Conservation (phyloP, 2,797 vertebrate genomes). For the Acanthopagrus latus region DNA sequence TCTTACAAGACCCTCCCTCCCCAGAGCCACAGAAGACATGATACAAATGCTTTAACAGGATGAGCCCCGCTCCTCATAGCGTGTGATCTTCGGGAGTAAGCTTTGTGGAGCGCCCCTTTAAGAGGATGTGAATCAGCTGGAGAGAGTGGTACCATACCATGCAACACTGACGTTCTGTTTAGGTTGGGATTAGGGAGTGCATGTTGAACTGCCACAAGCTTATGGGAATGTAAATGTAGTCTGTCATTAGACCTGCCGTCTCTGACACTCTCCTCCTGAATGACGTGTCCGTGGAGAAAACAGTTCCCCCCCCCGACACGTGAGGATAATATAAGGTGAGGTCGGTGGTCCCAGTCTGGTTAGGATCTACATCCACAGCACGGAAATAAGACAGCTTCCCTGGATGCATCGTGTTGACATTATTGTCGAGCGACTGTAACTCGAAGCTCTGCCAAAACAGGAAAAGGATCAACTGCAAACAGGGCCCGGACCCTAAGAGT, state of each 20-base stretch:
- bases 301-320: constrained; percentile 2
- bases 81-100: background rate
- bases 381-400: background rate
- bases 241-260: constrained; percentile 52
- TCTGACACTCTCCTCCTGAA: constrained; percentile 38
- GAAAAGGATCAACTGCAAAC: constrained; percentile 59
- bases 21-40: too few species aligned
- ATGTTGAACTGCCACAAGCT: constrained; percentile 6
- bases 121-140: constrained; percentile 4
- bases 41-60: too few species aligned
- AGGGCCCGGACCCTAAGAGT: constrained; percentile 31
- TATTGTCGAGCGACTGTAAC: constrained; percentile 51
- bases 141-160: constrained; percentile 9
- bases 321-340: constrained; percentile 26
- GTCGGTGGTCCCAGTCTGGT: background rate
- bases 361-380: constrained; percentile 3
- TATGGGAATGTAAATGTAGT: constrained; percentile 49
- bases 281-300: constrained; percentile 31
- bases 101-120: background rate
- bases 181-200: constrained; percentile 33
- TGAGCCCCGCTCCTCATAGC: too few species aligned
- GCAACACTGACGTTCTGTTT: constrained; percentile 32
- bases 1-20: too few species aligned
- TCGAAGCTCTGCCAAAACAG: constrained; percentile 63
- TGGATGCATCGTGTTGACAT: constrained; percentile 14